phyloP scores from a whole-genome alignment of 2,797 vertebrate genomes.

The Rhinophrynus dorsalis region DNA sequence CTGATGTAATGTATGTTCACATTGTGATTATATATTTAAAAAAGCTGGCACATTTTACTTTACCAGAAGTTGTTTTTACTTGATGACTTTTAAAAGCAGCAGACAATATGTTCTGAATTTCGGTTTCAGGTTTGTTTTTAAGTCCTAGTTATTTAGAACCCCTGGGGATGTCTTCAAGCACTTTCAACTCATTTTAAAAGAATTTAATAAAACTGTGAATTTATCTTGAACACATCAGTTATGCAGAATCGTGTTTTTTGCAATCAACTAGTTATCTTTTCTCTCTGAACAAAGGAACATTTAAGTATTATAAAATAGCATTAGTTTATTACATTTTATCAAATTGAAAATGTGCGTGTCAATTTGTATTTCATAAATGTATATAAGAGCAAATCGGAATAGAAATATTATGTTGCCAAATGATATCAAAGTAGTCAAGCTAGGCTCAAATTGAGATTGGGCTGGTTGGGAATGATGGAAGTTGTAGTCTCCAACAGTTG shows the following conservation, averaged over 20 bases:
- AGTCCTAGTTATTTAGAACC: conserved; percentile 35
- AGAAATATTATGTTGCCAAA: too few relatives aligned
- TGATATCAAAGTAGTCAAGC: too few relatives aligned
- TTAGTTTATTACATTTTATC: too few relatives aligned
- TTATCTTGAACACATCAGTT: conserved; percentile 26
- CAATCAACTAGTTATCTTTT: neutral
- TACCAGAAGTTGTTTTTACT: conserved; percentile 31
- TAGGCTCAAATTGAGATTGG: too few relatives aligned
- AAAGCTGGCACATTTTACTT: conserved; percentile 31
- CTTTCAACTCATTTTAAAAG: conserved; percentile 22
- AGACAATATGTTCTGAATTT: conserved; percentile 35
- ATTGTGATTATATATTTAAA: conserved; percentile 11
- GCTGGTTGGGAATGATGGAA: too few relatives aligned
- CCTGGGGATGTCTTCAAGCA: conserved; percentile 37
- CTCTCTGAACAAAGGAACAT: neutral
- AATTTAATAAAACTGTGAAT: conserved; percentile 32
- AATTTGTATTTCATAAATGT: neutral
- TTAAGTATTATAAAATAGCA: too few relatives aligned
- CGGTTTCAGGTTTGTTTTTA: conserved; percentile 28
- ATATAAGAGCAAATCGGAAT: too few relatives aligned
- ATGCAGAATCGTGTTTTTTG: conserved; percentile 15
- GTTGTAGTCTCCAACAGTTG: too few relatives aligned
- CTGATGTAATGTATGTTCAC: conserved; percentile 8
- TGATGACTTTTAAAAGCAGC: conserved; percentile 28
- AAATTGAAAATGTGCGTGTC: too few relatives aligned